Evolutionary conservation across 2,797 vertebrate species (phyloP), one percentile per base, ranked within the genome.

Genomic region (Borostomias antarcticus): DNA sequence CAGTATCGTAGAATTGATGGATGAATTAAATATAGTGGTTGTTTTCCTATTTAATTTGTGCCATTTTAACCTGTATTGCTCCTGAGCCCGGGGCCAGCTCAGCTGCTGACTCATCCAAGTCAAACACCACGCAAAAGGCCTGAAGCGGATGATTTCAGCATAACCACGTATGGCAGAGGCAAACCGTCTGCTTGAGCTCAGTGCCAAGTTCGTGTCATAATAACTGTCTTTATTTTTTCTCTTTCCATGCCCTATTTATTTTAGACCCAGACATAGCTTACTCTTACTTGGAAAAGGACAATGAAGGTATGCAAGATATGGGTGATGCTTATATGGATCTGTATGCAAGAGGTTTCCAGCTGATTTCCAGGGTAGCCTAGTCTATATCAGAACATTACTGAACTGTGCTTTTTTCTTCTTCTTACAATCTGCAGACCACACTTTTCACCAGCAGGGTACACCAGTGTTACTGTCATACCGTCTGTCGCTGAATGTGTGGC

Each of bases 391-490:
- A n/a, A n/a, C n/a, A n/a, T n/a, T n/a, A n/a, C n/a, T n/a, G n/a
- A n/a, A n/a, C n/a, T 45, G 15, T 45, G 40, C 40, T 4, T n/a
- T n/a, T 15, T 45, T 17, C 1, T 45, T 1, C 15, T 15, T 45
- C 6, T 45, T n/a, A 3, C 40, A n/a, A 23, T 30, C n/a, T 57
- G 54, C 54, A 57, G 54, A 15, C 30, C 30, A 33, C 30, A 11
- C 13, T 19, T 51, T 17, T 57, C n/a, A 32, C 54, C 54, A 35
- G 54, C 30, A 57, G 54, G 29, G 30, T 57, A 35, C 30, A 33
- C 54, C 30, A 35, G 28, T 9, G 54, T 4, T 51, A 9, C 48
- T 23, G 48, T 51, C 21, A 51, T 13, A 51, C 19, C 3, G 7
- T 21, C 15, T 51, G 9, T 35, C 9, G 13, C n/a, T 51, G 19